phyloP scores from a whole-genome alignment of 1,140 invertebrate species.

The Drosophila hydei region DNA sequence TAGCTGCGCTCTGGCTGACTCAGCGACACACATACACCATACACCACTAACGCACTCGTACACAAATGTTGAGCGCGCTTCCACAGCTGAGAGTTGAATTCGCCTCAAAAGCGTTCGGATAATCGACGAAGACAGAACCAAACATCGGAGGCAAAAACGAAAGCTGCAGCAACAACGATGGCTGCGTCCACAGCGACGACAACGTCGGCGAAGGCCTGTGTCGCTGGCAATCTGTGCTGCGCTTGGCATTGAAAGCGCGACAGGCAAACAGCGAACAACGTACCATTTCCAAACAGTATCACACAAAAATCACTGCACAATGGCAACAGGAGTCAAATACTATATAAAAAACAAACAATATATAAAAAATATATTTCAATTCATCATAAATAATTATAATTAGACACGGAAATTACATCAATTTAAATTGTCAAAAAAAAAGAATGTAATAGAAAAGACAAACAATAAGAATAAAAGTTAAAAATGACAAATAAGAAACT shows the following conservation, averaged over 20 bases:
- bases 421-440: constrained; percentile 31
- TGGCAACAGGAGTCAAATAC: constrained; percentile 11
- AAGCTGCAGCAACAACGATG: constrained; percentile 12
- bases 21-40: constrained; percentile 31
- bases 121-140: constrained; percentile 14
- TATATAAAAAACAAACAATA: constrained; percentile 23
- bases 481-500: constrained; percentile 34
- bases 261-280: constrained; percentile 75
- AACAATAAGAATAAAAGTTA: constrained; percentile 38
- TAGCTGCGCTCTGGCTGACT: constrained; percentile 33
- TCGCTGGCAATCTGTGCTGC: constrained; percentile 59
- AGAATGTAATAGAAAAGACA: constrained; percentile 29
- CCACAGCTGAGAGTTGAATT: constrained; percentile 17
- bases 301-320: constrained; percentile 28
- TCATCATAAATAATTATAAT: constrained; percentile 32
- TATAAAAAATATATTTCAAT: constrained; percentile 22
- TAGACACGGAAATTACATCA: constrained; percentile 59
- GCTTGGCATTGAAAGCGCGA: constrained; percentile 78
- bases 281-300: constrained; percentile 50
- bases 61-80: constrained; percentile 12
- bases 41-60: too few species aligned
- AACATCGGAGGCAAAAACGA: constrained; percentile 4
- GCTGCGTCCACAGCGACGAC: constrained; percentile 11
- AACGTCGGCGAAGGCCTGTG: constrained; percentile 33
- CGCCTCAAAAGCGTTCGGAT: constrained; percentile 47